These are phyloP conservation scores for Cetonia aurata DNA, from an alignment of 2,888 invertebrate genomes.

Conservation along the genomic window DNA sequence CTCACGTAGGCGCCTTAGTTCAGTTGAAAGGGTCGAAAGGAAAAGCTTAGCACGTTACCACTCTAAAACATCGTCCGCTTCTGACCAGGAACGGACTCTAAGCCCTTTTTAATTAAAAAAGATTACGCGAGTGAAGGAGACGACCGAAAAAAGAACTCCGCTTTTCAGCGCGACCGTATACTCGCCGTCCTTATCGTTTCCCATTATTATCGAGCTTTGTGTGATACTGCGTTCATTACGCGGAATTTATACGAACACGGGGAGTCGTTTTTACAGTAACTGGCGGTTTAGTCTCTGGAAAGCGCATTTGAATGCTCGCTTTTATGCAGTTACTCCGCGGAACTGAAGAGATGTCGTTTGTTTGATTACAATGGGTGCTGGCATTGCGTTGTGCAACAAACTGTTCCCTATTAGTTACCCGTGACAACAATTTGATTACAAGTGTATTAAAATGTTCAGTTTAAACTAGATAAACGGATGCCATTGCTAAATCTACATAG, in stretches of 20 bases:
- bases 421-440: no score
- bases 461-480: no score
- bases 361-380: no score
- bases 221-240: conserved; percentile 16
- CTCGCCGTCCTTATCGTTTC: conserved; percentile 9
- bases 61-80: conserved; percentile 29
- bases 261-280: conserved; percentile 12
- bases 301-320: neutral
- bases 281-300: conserved; percentile 1
- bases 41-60: conserved; percentile 36
- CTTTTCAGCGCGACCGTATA: conserved; percentile 7
- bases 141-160: conserved; percentile 6
- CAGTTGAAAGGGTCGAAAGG: conserved; percentile 24
- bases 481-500: no score
- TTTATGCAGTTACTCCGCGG: neutral
- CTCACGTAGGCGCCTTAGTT: neutral
- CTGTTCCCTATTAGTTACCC: no score
- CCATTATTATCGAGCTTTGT: conserved; percentile 32
- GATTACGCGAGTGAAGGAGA: conserved; percentile 28
- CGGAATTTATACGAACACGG: conserved; percentile 23
- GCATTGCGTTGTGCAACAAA: no score
- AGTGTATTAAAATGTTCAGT: no score
- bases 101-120: conserved; percentile 34
- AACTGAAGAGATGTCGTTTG: no score
- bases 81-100: conserved; percentile 25